Percentiles rank a stretch among this genome's conserved stretches.
Conservation (phyloP, 2,888 invertebrate genomes). For the Drosophila meridiana region DNA sequence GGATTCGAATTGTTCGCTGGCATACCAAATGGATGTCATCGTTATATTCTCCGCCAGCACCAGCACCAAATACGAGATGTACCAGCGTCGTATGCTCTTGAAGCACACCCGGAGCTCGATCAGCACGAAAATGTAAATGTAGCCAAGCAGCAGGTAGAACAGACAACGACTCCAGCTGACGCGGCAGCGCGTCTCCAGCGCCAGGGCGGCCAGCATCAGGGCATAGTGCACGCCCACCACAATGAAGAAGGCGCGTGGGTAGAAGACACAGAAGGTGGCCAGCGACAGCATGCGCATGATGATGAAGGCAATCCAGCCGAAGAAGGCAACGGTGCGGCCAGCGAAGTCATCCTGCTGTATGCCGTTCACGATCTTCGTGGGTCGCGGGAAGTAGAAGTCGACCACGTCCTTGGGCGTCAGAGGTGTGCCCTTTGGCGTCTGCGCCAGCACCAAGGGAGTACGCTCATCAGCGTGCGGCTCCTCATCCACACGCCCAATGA, state of each 20-base stretch:
- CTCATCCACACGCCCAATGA: conserved; percentile 85
- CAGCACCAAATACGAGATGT: conserved; percentile 88
- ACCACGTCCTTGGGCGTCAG: conserved; percentile 77
- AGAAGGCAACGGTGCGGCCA: conserved; percentile 89
- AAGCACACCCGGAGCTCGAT: conserved; percentile 93
- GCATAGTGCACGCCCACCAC: conserved; percentile 88
- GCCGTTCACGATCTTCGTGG: conserved; percentile 87
- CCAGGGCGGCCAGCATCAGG: conserved; percentile 88
- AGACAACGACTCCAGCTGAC: conserved; percentile 86
- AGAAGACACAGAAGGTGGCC: conserved; percentile 89
- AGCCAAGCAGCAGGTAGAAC: conserved; percentile 90
- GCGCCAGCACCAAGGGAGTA: conserved; percentile 38
- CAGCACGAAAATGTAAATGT: conserved; percentile 91
- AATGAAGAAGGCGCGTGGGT: conserved; percentile 87
- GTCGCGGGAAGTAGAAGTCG: conserved; percentile 84
- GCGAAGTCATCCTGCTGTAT: conserved; percentile 91
- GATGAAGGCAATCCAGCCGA: conserved; percentile 92
- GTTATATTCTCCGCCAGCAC: conserved; percentile 89
- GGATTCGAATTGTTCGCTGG: conserved; percentile 86
- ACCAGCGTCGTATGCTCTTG: conserved; percentile 89
- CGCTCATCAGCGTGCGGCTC: conserved; percentile 65
- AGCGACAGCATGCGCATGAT: conserved; percentile 90
- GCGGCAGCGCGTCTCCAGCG: conserved; percentile 87
- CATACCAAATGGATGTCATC: conserved; percentile 90
- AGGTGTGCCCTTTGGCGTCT: conserved; percentile 54